Evolutionary conservation across 2,113 vertebrate species (phyloP).

Genomic region (Craseonycteris thonglongyai): DNA sequence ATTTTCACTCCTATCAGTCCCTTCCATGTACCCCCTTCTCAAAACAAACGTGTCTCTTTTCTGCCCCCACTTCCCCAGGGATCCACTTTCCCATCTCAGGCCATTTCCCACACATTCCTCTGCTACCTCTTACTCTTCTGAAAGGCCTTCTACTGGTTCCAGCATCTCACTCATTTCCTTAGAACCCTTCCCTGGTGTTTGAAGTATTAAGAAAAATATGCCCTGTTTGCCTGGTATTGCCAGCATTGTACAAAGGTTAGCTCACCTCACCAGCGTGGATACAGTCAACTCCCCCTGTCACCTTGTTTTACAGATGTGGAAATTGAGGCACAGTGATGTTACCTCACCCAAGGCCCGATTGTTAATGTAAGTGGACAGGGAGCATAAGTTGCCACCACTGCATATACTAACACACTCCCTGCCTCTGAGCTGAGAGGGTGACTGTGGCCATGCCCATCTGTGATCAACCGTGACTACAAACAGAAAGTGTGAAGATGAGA

Average conservation of each 20-base stretch:
- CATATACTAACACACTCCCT: neutral
- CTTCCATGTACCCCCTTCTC: neutral
- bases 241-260: neutral
- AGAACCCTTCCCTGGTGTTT: neutral
- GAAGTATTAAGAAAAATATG: neutral
- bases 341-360: neutral
- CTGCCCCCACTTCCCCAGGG: rapidly evolving
- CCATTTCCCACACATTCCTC: neutral
- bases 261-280: neutral
- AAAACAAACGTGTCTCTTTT: neutral
- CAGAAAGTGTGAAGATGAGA: rapidly evolving
- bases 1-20: neutral
- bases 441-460: neutral
- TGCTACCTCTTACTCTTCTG: neutral
- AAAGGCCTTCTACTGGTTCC: neutral
- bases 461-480: neutral
- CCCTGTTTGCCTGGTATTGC: rapidly evolving
- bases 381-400: neutral
- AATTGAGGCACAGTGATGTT: neutral
- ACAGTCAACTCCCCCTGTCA: no score
- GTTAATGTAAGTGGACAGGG: rapidly evolving
- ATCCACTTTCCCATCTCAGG: neutral
- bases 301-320: neutral
- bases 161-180: neutral
- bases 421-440: neutral